A percentile compares a stretch with the other conserved stretches of the same genome.
Evolutionary conservation across 1,140 invertebrate species (phyloP).

Genomic region (Euborellia annulipes): DNA sequence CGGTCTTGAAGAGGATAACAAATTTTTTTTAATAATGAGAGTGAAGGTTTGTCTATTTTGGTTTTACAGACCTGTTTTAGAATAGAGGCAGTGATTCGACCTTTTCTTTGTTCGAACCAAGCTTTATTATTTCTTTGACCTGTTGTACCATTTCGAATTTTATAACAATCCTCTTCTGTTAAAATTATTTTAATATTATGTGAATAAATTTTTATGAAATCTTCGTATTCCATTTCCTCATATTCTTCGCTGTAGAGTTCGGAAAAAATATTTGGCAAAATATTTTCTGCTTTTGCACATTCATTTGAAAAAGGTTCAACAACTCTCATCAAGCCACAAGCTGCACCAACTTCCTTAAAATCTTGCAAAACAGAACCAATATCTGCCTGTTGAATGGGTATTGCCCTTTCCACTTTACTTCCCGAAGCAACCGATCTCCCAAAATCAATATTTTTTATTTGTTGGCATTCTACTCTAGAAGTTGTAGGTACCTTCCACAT

Average conservation of each 20-base stretch:
- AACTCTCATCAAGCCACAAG: too few relatives aligned
- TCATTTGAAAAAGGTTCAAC: too few relatives aligned
- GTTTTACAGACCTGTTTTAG: not conserved
- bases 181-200: too few relatives aligned
- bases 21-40: not conserved
- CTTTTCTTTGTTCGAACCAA: not conserved
- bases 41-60: not conserved
- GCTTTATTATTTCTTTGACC: not conserved
- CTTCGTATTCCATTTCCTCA: too few relatives aligned
- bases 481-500: not conserved
- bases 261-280: too few relatives aligned
- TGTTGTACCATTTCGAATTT: not conserved
- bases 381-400: not conserved
- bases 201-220: too few relatives aligned
- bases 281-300: too few relatives aligned
- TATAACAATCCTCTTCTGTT: too few relatives aligned
- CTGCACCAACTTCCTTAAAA: too few relatives aligned
- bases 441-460: not conserved
- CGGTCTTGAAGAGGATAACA: not conserved
- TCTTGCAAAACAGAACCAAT: not conserved
- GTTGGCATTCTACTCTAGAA: not conserved
- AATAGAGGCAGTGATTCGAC: constrained; percentile 1
- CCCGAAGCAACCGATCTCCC: not conserved
- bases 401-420: not conserved
- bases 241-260: too few relatives aligned